Evolutionary conservation across 2,888 invertebrate species (phyloP).

Genomic region (Lamellibrachia columna): DNA sequence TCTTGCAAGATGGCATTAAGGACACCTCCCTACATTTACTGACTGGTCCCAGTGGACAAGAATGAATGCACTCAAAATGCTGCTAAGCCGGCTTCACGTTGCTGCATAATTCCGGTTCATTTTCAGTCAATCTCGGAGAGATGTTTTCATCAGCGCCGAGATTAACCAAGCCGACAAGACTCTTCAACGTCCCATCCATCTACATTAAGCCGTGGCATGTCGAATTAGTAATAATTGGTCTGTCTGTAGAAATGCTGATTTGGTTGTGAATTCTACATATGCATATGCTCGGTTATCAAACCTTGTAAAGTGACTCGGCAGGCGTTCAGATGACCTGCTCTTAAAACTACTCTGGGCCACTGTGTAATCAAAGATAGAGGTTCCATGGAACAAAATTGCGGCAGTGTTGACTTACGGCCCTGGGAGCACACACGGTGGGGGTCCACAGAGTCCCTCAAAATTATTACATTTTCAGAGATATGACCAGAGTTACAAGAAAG

Average conservation of each 20-base stretch:
- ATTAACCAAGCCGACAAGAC: not conserved
- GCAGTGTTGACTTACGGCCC: not conserved
- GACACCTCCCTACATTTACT: not conserved
- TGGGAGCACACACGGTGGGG: not conserved
- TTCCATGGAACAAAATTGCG: not conserved
- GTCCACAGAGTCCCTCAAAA: not conserved
- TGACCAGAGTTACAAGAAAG: not conserved
- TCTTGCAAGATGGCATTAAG: not conserved
- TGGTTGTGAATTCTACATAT: not conserved
- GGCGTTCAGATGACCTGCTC: not conserved
- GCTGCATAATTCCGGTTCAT: slow-evolving; percentile 12
- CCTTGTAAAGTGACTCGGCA: not conserved
- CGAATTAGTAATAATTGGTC: slow-evolving; percentile 11
- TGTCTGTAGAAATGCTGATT: not conserved
- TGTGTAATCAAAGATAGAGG: not conserved
- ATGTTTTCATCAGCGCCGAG: not conserved
- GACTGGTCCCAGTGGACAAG: not conserved
- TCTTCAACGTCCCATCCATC: not conserved
- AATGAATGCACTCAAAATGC: not conserved
- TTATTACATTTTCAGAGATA: slow-evolving; percentile 1
- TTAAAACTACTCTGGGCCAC: not conserved
- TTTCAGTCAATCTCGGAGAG: slow-evolving; percentile 12
- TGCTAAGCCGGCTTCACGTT: not conserved
- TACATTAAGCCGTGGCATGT: not conserved
- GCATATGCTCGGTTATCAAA: slow-evolving; percentile 5